phyloP scores from a whole-genome alignment of 2,797 vertebrate genomes.

The Miopithecus talapoin region DNA sequence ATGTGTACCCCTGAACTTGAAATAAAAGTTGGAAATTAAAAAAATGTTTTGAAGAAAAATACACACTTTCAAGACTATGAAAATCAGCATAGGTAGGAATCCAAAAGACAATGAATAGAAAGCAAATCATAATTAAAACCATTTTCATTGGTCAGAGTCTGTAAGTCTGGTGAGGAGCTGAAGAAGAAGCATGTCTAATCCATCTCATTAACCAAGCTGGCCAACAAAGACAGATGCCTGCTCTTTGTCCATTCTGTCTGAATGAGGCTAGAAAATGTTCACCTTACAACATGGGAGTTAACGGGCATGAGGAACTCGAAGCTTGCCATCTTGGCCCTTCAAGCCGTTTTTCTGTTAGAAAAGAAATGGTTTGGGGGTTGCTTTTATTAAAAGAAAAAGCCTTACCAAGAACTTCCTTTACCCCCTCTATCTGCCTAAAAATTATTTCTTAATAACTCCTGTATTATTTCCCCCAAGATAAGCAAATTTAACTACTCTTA shows the following conservation, averaged over 20 bases:
- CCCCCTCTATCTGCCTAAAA: too few species aligned
- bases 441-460: too few species aligned
- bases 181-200: slow-evolving; percentile 57
- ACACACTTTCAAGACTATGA: slow-evolving; percentile 42
- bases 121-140: slow-evolving; percentile 50
- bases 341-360: too few species aligned
- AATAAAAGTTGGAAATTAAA: too few species aligned
- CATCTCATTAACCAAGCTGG: slow-evolving; percentile 60
- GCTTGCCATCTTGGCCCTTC: too few species aligned
- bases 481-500: too few species aligned
- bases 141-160: slow-evolving; percentile 68
- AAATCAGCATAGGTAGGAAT: slow-evolving; percentile 73
- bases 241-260: neutral
- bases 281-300: neutral
- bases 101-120: slow-evolving; percentile 50
- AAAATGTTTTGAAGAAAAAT: slow-evolving; percentile 6
- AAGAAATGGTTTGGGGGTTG: too few species aligned
- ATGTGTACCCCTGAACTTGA: neutral
- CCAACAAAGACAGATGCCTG: slow-evolving; percentile 55
- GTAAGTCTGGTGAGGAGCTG: slow-evolving; percentile 55
- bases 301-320: neutral
- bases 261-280: neutral
- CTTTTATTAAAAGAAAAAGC: too few species aligned
- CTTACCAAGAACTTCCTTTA: too few species aligned
- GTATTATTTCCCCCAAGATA: too few species aligned